Evolutionary conservation across 1,140 invertebrate genomes (phyloP).

Genomic region (Drosophila paulistorum): DNA sequence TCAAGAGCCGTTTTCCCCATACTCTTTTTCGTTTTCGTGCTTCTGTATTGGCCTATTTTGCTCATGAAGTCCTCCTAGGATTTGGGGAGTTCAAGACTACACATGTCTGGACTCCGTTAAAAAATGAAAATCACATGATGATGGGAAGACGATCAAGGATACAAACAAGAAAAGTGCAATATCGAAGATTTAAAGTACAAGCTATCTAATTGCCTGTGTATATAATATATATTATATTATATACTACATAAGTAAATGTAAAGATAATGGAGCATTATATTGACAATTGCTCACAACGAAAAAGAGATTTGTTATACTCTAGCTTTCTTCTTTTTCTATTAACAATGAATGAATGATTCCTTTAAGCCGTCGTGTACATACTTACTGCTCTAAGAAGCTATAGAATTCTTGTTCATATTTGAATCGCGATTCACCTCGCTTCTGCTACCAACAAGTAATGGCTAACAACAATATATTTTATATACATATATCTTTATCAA

Average conservation of each 20-base stretch:
- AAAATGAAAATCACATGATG: slow-evolving; percentile 25
- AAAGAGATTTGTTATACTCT: not conserved
- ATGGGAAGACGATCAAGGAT: not conserved
- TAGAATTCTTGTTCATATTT: slow-evolving; percentile 6
- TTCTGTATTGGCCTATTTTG: slow-evolving; percentile 90
- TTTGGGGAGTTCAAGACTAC: slow-evolving; percentile 80
- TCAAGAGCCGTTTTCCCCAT: slow-evolving; percentile 89
- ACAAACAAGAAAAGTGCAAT: slow-evolving; percentile 34
- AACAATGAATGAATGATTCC: slow-evolving; percentile 6
- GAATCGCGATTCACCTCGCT: slow-evolving; percentile 7
- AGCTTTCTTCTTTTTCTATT: not conserved
- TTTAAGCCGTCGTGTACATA: slow-evolving; percentile 9
- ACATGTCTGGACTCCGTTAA: slow-evolving; percentile 82
- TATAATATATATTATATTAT: slow-evolving; percentile 4
- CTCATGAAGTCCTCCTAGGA: slow-evolving; percentile 86
- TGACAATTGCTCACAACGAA: not conserved
- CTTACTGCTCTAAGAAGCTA: slow-evolving; percentile 9
- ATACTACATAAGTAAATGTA: not conserved
- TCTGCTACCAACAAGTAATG: slow-evolving; percentile 5
- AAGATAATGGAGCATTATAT: slow-evolving; percentile 5
- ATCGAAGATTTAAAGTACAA: slow-evolving; percentile 45
- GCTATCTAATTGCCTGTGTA: slow-evolving; percentile 7
- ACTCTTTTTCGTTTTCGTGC: slow-evolving; percentile 89
- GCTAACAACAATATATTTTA: slow-evolving; percentile 6
- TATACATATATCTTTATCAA: slow-evolving; percentile 13